Evolutionary conservation across 2,797 vertebrate genomes (phyloP).

Genomic region (Megaceryle alcyon): DNA sequence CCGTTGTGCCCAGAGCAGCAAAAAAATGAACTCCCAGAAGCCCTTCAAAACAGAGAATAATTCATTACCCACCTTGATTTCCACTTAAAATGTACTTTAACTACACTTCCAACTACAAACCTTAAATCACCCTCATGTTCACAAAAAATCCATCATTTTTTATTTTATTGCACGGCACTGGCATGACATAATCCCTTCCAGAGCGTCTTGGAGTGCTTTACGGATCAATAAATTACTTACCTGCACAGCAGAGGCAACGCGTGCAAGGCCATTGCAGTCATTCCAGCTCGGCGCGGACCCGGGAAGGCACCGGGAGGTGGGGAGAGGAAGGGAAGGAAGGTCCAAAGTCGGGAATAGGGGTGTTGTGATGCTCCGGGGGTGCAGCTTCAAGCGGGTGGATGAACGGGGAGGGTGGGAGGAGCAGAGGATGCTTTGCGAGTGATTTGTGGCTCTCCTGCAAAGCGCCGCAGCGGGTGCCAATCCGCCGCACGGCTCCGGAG

Average conservation of each 20-base stretch:
- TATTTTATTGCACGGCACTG: conserved; percentile 79
- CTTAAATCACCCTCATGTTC: conserved; percentile 81
- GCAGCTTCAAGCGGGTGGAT: neutral
- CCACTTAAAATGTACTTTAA: conserved; percentile 86
- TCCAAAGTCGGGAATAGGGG: neutral
- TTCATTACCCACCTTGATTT: conserved; percentile 84
- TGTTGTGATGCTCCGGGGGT: neutral
- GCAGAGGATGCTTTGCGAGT: neutral
- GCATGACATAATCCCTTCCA: conserved; percentile 83
- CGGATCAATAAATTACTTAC: conserved; percentile 85
- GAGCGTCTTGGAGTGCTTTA: conserved; percentile 80
- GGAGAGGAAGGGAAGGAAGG: neutral
- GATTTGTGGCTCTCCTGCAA: neutral
- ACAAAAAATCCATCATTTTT: conserved; percentile 84
- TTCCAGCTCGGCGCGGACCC: neutral
- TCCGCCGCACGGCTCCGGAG: neutral
- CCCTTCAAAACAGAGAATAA: conserved; percentile 80
- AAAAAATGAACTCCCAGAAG: conserved; percentile 79
- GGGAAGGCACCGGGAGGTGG: neutral
- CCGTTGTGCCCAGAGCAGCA: conserved; percentile 69
- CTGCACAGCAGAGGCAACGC: conserved; percentile 65
- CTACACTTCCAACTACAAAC: conserved; percentile 82
- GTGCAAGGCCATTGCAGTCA: conserved; percentile 72
- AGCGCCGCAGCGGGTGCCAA: neutral
- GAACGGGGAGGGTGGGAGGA: neutral